phyloP scores from a whole-genome alignment of 2,113 vertebrate species.

The Pelvicachromis taeniatus region DNA sequence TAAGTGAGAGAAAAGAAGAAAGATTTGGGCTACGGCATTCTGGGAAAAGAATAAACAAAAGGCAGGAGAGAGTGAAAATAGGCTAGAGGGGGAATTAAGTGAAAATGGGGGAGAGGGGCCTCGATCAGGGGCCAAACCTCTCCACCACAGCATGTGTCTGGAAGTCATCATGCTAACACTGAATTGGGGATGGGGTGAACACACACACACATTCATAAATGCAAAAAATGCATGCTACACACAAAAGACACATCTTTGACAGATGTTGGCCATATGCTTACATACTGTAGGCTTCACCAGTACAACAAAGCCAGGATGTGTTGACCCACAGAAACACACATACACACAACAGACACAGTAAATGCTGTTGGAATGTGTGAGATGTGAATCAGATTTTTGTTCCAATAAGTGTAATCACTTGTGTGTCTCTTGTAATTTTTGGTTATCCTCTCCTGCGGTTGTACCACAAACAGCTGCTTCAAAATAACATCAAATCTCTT shows the following conservation, averaged over 20 bases:
- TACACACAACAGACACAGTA: neutral
- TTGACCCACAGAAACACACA: neutral
- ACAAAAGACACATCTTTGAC: constrained; percentile 18
- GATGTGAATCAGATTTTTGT: neutral
- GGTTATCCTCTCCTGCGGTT: neutral
- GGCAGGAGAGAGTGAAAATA: neutral
- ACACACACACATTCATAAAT: neutral
- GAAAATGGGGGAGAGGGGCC: constrained; percentile 19
- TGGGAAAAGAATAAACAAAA: neutral
- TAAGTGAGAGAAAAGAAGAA: neutral
- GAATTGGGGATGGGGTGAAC: neutral
- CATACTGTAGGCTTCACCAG: neutral
- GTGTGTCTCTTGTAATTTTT: neutral
- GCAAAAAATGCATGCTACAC: constrained; percentile 27
- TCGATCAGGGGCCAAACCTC: constrained; percentile 16
- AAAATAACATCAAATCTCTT: constrained; percentile 13
- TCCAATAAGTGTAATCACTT: neutral
- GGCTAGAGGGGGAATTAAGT: neutral
- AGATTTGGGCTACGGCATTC: neutral
- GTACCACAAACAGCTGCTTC: neutral
- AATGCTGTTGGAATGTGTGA: neutral
- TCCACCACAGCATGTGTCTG: constrained; percentile 39
- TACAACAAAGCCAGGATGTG: neutral
- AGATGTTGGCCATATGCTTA: constrained; percentile 43
- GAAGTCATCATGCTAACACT: constrained; percentile 51